phyloP scores from a whole-genome alignment of 2,797 vertebrate genomes.

The Muscicapa striata region DNA sequence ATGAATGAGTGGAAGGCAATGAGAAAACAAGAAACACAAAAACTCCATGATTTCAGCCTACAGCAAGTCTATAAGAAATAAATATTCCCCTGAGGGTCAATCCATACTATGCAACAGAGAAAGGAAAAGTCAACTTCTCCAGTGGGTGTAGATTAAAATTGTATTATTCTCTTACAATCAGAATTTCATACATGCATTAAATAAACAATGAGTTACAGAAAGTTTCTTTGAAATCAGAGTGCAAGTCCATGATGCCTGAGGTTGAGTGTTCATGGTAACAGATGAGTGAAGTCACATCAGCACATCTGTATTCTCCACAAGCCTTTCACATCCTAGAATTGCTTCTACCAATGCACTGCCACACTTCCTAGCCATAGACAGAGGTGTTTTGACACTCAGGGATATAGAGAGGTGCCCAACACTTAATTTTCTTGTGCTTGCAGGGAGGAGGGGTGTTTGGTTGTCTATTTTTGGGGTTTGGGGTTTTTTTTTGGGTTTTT shows the following conservation, averaged over 20 bases:
- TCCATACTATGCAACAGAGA: not conserved
- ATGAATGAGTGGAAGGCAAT: not conserved
- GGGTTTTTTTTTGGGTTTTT: not conserved
- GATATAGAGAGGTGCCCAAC: not conserved
- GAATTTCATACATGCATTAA: not conserved
- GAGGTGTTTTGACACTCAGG: not conserved
- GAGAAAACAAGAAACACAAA: not conserved
- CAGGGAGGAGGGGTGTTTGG: accelerated
- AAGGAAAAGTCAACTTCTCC: not conserved
- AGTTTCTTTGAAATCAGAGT: not conserved
- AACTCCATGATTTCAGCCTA: not conserved
- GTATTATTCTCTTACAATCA: not conserved
- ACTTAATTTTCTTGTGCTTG: not conserved
- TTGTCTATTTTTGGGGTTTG: not conserved
- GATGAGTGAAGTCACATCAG: not conserved
- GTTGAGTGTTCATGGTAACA: not conserved
- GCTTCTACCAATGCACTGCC: not conserved
- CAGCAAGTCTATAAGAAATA: not conserved
- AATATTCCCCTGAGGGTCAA: not conserved
- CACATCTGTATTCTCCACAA: not conserved
- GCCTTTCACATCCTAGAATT: accelerated
- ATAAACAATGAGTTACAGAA: not conserved
- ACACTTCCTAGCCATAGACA: not conserved
- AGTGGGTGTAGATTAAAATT: not conserved
- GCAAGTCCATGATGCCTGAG: not conserved